phyloP scores from a whole-genome alignment of 1,140 invertebrate species.

The Drosophila biarmipes region DNA sequence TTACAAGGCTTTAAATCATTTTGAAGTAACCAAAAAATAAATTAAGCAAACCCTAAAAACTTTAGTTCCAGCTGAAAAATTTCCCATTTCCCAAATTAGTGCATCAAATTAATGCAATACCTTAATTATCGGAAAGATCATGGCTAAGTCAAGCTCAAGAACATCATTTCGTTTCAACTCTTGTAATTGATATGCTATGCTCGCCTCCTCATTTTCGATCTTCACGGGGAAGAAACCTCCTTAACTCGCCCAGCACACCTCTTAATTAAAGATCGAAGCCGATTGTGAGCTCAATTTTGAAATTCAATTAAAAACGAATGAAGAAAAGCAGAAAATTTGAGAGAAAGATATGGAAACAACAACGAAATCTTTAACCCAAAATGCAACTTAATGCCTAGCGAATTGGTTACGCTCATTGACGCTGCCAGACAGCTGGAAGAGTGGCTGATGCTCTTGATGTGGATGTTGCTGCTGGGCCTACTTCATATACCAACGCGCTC shows the following conservation, averaged over 20 bases:
- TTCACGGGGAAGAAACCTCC: constrained; percentile 6
- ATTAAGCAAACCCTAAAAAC: background rate
- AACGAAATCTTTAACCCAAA: constrained; percentile 49
- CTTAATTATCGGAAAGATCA: constrained; percentile 24
- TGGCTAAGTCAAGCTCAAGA: constrained; percentile 14
- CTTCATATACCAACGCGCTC: constrained; percentile 30
- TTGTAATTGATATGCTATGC: constrained; percentile 66
- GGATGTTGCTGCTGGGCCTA: constrained; percentile 42
- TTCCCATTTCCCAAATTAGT: constrained; percentile 9
- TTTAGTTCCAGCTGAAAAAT: background rate
- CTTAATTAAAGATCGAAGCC: constrained; percentile 51
- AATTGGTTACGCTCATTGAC: constrained; percentile 68
- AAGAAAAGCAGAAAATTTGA: constrained; percentile 38
- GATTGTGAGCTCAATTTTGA: constrained; percentile 47
- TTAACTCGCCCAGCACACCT: constrained; percentile 23
- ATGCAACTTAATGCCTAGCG: constrained; percentile 74
- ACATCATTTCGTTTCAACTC: constrained; percentile 34
- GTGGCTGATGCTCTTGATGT: constrained; percentile 27
- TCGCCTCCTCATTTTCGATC: constrained; percentile 17
- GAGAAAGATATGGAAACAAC: constrained; percentile 26
- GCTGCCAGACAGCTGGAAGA: constrained; percentile 40
- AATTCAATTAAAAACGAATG: constrained; percentile 55
- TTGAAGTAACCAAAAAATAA: too few relatives aligned
- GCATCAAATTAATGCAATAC: constrained; percentile 14
- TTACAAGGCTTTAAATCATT: too few relatives aligned